These are phyloP conservation scores for Armadillidium nasatum DNA, from an alignment of 1,140 invertebrate species.

Conservation along the genomic window DNA sequence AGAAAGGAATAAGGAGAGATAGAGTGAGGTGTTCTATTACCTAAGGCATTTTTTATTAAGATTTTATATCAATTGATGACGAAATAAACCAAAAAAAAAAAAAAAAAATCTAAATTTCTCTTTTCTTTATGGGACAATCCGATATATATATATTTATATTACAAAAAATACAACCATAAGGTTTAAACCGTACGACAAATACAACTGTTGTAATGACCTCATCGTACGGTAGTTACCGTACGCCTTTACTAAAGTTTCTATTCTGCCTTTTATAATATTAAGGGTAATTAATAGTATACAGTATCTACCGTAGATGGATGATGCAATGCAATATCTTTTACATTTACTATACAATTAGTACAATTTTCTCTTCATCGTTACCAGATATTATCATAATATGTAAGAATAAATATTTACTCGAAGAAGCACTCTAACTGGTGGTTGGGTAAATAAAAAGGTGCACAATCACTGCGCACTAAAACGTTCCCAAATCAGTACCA, in stretches of 20 bases:
- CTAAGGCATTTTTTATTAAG: not conserved
- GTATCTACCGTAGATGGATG: not conserved
- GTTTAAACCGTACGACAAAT: not conserved
- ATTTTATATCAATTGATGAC: too few relatives aligned
- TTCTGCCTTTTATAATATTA: too few relatives aligned
- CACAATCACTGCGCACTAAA: too few relatives aligned
- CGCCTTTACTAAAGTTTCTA: not conserved
- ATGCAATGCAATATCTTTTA: not conserved
- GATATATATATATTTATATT: not conserved
- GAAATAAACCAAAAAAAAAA: too few relatives aligned
- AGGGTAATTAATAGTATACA: not conserved
- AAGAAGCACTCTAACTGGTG: too few relatives aligned
- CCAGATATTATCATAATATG: conserved; percentile 2
- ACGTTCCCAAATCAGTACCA: too few relatives aligned
- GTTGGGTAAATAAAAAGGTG: too few relatives aligned
- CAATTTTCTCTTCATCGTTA: not conserved
- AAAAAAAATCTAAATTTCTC: too few relatives aligned
- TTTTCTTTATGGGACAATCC: not conserved
- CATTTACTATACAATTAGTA: not conserved
- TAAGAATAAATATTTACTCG: too few relatives aligned
- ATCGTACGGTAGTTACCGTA: not conserved
- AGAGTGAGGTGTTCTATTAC: not conserved
- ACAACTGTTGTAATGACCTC: not conserved
- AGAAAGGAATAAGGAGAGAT: not conserved
- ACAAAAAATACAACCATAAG: conserved; percentile 11